Conservation (phyloP, 1,140 invertebrate genomes). For the Drosophila repletoides region DNA sequence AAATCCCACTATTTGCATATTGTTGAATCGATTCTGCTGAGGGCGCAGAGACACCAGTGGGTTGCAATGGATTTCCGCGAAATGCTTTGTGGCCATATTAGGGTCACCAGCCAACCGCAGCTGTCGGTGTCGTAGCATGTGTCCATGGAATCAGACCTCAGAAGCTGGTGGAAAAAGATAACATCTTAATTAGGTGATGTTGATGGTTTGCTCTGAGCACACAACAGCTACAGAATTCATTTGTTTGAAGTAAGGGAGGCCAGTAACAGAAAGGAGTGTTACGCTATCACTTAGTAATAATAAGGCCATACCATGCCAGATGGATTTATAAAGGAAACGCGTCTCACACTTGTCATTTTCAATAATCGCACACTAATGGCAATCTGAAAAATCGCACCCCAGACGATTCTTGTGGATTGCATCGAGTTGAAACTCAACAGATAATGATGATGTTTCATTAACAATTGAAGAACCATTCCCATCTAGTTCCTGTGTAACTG, state of each 20-base stretch:
- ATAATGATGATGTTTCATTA: slow-evolving; percentile 17
- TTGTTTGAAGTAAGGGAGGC: background rate
- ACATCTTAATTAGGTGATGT: slow-evolving; percentile 36
- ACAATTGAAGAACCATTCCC: no score
- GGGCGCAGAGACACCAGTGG: background rate
- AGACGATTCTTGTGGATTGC: background rate
- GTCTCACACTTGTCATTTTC: slow-evolving; percentile 42
- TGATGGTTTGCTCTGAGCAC: background rate
- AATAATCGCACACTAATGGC: slow-evolving; percentile 41
- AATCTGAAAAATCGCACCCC: background rate
- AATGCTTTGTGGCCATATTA: slow-evolving; percentile 31
- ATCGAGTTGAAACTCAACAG: slow-evolving; percentile 11
- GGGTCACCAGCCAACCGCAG: slow-evolving; percentile 29
- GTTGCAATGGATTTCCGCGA: background rate
- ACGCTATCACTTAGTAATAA: slow-evolving; percentile 35
- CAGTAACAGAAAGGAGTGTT: no score
- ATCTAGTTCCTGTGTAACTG: no score
- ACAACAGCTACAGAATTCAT: background rate
- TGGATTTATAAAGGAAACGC: background rate
- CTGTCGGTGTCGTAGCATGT: slow-evolving; percentile 8
- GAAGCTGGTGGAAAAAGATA: slow-evolving; percentile 18
- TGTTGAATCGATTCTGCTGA: background rate
- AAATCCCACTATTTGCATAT: slow-evolving; percentile 26
- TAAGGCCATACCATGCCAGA: slow-evolving; percentile 6
- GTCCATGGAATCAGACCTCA: slow-evolving; percentile 18